Evolutionary conservation across 2,888 invertebrate genomes (phyloP).

Genomic region (Metellina segmentata): DNA sequence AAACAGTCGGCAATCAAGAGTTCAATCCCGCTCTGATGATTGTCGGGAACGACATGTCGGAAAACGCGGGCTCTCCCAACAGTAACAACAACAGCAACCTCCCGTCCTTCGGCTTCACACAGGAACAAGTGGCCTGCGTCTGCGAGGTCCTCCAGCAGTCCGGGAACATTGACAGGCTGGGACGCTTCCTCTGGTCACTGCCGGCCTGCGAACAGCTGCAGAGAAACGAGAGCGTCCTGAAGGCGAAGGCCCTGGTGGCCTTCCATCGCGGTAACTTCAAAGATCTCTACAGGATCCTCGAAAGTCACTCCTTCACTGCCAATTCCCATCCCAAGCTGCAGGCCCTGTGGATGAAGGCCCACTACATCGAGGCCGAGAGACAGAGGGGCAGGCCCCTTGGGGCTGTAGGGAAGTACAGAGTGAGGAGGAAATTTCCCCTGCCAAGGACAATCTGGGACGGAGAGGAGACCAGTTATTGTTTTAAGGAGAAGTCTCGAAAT

Average conservation of each 20-base stretch:
- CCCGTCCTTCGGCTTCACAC: slow-evolving; percentile 91
- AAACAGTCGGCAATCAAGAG: no score
- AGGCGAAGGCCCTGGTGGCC: slow-evolving; percentile 92
- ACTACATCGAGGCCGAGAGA: slow-evolving; percentile 96
- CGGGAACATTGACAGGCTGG: slow-evolving; percentile 93
- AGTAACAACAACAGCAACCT: slow-evolving; percentile 89
- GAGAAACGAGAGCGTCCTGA: slow-evolving; percentile 91
- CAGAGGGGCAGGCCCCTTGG: slow-evolving; percentile 92
- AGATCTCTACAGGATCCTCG: slow-evolving; percentile 93
- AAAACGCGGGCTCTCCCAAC: slow-evolving; percentile 83
- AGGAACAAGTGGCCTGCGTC: slow-evolving; percentile 91
- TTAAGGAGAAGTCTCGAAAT: slow-evolving; percentile 95
- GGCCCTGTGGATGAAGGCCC: slow-evolving; percentile 96
- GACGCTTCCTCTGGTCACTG: slow-evolving; percentile 92
- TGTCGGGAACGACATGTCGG: slow-evolving; percentile 78
- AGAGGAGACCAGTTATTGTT: slow-evolving; percentile 98
- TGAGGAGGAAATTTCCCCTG: slow-evolving; percentile 95
- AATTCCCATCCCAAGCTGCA: slow-evolving; percentile 92
- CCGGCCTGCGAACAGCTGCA: slow-evolving; percentile 91
- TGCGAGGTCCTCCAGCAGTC: slow-evolving; percentile 98
- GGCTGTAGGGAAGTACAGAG: slow-evolving; percentile 95
- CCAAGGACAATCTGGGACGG: slow-evolving; percentile 97
- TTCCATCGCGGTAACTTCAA: slow-evolving; percentile 94
- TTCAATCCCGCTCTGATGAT: slow-evolving; percentile 6
- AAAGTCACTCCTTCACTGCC: slow-evolving; percentile 93